These are phyloP conservation scores for Heliconius hortense DNA, from an alignment of 2,888 invertebrate species.

Conservation along the genomic window DNA sequence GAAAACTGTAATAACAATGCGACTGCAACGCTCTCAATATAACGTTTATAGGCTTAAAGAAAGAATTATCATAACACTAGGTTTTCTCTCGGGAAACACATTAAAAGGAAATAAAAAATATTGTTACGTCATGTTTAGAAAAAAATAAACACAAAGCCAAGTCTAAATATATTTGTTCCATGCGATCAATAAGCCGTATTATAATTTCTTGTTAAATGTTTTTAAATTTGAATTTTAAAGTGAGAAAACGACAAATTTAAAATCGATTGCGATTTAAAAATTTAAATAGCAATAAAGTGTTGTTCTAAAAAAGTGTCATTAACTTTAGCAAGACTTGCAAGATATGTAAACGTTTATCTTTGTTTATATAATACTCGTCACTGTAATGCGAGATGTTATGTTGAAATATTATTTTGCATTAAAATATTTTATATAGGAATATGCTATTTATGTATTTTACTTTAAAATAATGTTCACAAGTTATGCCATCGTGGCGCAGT, in stretches of 20 bases:
- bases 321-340: slow-evolving; percentile 18
- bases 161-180: background rate
- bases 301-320: slow-evolving; percentile 24
- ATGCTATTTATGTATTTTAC: background rate
- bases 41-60: too few species aligned
- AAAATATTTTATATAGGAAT: background rate
- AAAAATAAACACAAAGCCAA: too few species aligned
- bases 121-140: too few species aligned
- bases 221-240: slow-evolving; percentile 1
- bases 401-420: background rate
- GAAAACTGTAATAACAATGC: too few species aligned
- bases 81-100: too few species aligned
- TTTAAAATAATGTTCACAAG: background rate
- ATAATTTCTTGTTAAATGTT: background rate
- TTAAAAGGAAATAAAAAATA: too few species aligned
- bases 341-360: slow-evolving; percentile 12
- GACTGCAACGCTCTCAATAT: too few species aligned
- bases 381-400: background rate
- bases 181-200: background rate
- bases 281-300: background rate
- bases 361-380: slow-evolving; percentile 19
- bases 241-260: slow-evolving; percentile 9
- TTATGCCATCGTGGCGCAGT: background rate
- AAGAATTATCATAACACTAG: too few species aligned
- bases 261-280: background rate